Evolutionary conservation across 2,797 vertebrate genomes (phyloP), one percentile per base, ranked within the genome.

Genomic region (Cynopterus sphinx): DNA sequence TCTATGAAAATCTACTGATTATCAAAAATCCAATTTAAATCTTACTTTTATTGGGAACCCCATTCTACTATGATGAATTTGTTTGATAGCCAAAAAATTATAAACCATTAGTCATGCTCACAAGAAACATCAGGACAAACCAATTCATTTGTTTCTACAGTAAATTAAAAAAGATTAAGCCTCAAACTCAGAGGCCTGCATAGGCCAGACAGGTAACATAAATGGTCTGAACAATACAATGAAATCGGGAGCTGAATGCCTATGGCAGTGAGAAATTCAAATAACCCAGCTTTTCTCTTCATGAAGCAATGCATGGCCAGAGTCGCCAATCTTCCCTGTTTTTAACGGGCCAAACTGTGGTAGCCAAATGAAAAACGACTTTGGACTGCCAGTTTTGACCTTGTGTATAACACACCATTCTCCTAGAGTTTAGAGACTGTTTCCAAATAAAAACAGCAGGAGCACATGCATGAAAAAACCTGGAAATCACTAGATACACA

Each of bases 401-500:
- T 61, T 92, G 79, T 68, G 13, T 43, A 77, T 16, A 93, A 74
- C 28, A 87, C 28, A 55, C 63, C 65, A 46, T 94, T 97, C 96
- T 90, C 86, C 83, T 85, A 79, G 83, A 97, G 31, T 81, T 91
- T 68, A 91, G 74, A 83, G 84, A 89, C 51, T 51, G 22, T 92
- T 96, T 96, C 81, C 91, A 97, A 95, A 87, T 93, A 82, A 95
- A 96, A 96, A 95, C 63, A 95, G 31, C 17, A 84, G 55, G 55
- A 94, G 41, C 67, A 57, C 85, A 90, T 17, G 7, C n/a, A 71
- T 55, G 24, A 59, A 63, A 86, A 95, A 65, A 22, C 57, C 21
- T 63, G 57, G 33, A 91, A 93, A 75, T 79, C 55, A 57, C 41
- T 73, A 89, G 68, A 94, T 22, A 36, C 41, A 95, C 39, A 97